Conservation (phyloP, 2,888 invertebrate genomes). For the Acronicta aceris region DNA sequence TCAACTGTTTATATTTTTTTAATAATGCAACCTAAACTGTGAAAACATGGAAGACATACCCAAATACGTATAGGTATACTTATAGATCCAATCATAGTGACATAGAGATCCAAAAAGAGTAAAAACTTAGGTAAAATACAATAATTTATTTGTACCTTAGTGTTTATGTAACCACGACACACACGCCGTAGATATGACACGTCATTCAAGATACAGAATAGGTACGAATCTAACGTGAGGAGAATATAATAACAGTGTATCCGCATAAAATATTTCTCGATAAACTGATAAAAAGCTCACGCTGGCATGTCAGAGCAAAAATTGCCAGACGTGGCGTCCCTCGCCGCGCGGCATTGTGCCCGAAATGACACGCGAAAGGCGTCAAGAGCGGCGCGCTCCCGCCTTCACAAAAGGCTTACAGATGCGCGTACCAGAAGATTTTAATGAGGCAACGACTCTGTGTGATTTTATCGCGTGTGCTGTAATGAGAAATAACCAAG, state of each 20-base stretch:
- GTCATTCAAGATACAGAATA: constrained; percentile 62
- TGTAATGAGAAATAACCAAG: constrained; percentile 89
- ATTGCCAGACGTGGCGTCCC: constrained; percentile 76
- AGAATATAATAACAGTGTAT: constrained; percentile 70
- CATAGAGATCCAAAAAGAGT: no score
- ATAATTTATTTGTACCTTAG: constrained; percentile 47
- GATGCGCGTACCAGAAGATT: constrained; percentile 89
- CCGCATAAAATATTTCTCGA: constrained; percentile 73
- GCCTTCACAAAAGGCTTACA: constrained; percentile 88
- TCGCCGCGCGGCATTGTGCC: constrained; percentile 81
- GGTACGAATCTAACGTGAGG: constrained; percentile 63
- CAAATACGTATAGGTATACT: not conserved
- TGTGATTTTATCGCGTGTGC: constrained; percentile 88
- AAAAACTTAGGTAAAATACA: constrained; percentile 38
- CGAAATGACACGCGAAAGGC: constrained; percentile 88
- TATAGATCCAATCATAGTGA: constrained; percentile 9
- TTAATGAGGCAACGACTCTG: constrained; percentile 89
- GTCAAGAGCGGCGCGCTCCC: constrained; percentile 82
- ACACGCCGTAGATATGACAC: constrained; percentile 51
- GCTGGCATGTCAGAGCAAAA: constrained; percentile 78
- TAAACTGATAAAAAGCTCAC: constrained; percentile 80
- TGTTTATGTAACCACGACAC: constrained; percentile 43
- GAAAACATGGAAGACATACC: no score
- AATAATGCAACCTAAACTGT: no score
- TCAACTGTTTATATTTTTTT: no score